Conservation (phyloP, 2,888 invertebrate genomes). For the Ischnura elegans region DNA sequence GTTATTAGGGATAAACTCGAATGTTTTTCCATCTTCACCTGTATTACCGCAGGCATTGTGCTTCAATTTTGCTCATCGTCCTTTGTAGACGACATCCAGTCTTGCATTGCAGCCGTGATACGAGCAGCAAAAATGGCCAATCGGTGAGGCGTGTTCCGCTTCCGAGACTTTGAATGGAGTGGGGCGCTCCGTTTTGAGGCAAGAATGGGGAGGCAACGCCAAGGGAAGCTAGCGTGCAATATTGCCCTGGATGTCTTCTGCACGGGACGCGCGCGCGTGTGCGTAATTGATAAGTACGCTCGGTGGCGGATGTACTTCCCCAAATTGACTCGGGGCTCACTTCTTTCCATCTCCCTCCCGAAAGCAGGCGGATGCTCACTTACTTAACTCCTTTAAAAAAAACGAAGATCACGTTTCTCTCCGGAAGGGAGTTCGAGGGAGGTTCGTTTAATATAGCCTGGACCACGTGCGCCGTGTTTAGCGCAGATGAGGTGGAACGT, state of each 20-base stretch:
- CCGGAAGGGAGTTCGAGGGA: background rate
- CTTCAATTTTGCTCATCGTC: too few species aligned
- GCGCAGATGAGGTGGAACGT: background rate
- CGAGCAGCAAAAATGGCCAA: too few species aligned
- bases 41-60: too few species aligned
- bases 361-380: background rate
- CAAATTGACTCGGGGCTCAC: background rate
- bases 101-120: too few species aligned
- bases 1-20: too few species aligned
- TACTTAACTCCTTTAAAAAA: background rate
- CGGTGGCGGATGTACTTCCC: background rate
- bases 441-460: background rate
- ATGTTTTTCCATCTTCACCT: too few species aligned
- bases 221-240: background rate
- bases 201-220: too few species aligned
- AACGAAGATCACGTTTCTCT: too few species aligned
- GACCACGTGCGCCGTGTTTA: background rate
- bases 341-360: background rate
- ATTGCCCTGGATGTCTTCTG: background rate
- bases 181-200: too few species aligned
- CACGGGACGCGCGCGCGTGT: background rate
- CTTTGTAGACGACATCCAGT: too few species aligned
- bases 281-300: slow-evolving; percentile 25
- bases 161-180: too few species aligned
- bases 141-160: too few species aligned